Base-by-base conservation (phyloP, 1,140 invertebrate species). In the Cylas formicarius region DNA sequence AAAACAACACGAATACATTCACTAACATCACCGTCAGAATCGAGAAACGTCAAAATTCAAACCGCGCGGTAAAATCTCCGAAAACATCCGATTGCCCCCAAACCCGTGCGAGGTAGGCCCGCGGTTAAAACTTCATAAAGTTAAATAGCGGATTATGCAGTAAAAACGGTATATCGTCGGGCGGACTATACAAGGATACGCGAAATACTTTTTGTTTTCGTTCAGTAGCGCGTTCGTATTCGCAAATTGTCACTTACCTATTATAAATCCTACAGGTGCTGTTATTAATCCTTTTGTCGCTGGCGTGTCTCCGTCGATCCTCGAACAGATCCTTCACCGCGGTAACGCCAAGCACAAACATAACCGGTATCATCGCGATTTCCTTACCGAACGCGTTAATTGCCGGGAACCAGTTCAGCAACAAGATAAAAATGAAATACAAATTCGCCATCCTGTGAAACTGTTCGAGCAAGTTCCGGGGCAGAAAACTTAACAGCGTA, bases 381-480 rank as follows among this genome's bases (percentile, higher is more conserved):
- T 97, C 93, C 67, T 94, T 96, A 45, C 90, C 92, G 70, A 97
- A 97, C 0, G 93, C 93, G 69, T 90, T 91, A 22, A 94, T 87
- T 9, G 81, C 77, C 4, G 91, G 91, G 56, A 96, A 81, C 88
- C 90, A 97, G 70, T 97, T 96, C 28, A 95, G 73, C 47, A 97
- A 71, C 40, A 97, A 90, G 57, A 98, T 96, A 62, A 94, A 90
- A 59, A 98, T 84, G 71, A 99, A 99, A 71, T 98, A 98, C 48
- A 97, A 73, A 75, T 99, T 99, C 24, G 95, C 95, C 61, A 96
- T 90, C 19, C 92, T 80, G 69, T 94, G 91, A 71, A 97, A 97
- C 69, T 99, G 95, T 71, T 98, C 95, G 64, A 97, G 80, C 16
- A 99, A 68, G 71, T 98, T 98, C 65, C 95, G 92, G 8, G 94